phyloP scores from a whole-genome alignment of 1,140 invertebrate species.

The Drosophila prosaltans region DNA sequence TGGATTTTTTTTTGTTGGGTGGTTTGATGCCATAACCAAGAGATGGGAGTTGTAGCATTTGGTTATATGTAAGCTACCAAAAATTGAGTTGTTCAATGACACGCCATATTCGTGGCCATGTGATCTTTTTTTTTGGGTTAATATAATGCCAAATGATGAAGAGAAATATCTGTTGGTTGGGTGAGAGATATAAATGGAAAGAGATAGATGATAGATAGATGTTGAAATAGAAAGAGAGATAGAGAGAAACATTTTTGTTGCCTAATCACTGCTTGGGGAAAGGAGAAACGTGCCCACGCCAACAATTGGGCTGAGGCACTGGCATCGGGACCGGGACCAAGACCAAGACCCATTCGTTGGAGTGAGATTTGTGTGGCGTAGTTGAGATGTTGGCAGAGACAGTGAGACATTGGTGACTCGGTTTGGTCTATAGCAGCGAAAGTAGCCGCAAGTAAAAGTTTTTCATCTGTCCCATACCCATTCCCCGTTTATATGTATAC shows the following conservation, averaged over 20 bases:
- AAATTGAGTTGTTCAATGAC: conserved; percentile 77
- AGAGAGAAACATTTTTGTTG: conserved; percentile 63
- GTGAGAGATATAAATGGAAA: not conserved
- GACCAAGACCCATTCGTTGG: not conserved
- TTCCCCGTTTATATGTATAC: not conserved
- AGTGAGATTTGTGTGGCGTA: not conserved
- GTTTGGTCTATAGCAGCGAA: conserved; percentile 37
- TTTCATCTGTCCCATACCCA: conserved; percentile 37
- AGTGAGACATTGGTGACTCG: conserved; percentile 18
- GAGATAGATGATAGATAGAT: not conserved
- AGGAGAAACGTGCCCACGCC: not conserved
- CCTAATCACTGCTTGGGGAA: conserved; percentile 73
- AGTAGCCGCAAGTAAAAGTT: conserved; percentile 75
- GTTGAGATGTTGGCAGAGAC: not conserved
- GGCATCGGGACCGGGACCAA: too few relatives aligned
- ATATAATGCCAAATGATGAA: conserved; percentile 29
- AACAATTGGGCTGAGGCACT: not conserved
- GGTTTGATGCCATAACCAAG: conserved; percentile 6
- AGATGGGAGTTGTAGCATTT: not conserved
- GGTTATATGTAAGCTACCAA: conserved; percentile 15
- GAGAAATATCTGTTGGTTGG: not conserved
- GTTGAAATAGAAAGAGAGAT: conserved; percentile 5
- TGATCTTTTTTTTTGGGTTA: conserved; percentile 34
- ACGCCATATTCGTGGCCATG: conserved; percentile 50
- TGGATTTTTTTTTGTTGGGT: not conserved